Evolutionary conservation across 2,888 invertebrate species (phyloP), one percentile per base, ranked within the genome.

Genomic region (Aphrophora alni): DNA sequence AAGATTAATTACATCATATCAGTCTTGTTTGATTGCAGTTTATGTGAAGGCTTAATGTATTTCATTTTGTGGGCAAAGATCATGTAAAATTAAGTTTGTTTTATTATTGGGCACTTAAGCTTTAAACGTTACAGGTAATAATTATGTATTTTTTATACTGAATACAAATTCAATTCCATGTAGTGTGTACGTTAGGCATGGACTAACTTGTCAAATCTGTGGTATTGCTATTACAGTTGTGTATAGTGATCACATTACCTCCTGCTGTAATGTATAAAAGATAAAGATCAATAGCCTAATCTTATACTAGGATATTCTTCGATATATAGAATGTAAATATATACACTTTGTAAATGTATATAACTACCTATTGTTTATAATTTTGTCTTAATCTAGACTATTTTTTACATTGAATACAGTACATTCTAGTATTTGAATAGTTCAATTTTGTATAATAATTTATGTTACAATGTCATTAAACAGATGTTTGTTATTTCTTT

Each of bases 401-500:
- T 59, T 59, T 59, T 59, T 59, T 59, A 59, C 21, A 59, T 21
- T 59, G 44, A 44, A 59, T 59, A 21, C 59, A 59, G 59, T 59
- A 59, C 59, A 21, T 59, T 59, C 59, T 59, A 59, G 59, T 59
- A 59, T 59, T 59, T 59, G 21, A 59, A 59, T 59, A 59, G 59
- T 59, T 21, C 21, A 59, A 59, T 59, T 59, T 59, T 59, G 59
- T 59, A 59, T 59, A 59, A 44, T 44, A 14, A 21, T 59, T 59
- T 59, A 8, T n/a, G 21, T 59, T 59, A 59, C 1, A 21, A 44
- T 44, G 5, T 44, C 59, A 59, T 3, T 21, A 59, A 59, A 14
- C 21, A 59, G 5, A 21, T 33, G 33, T 33, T 33, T n/a, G 2
- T 14, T 7, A 33, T 33, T 44, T 44, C 14, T 21, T 59, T 59